Evolutionary conservation across 2,888 invertebrate species (phyloP).

Genomic region (Cataglyphis rosenhaueri): DNA sequence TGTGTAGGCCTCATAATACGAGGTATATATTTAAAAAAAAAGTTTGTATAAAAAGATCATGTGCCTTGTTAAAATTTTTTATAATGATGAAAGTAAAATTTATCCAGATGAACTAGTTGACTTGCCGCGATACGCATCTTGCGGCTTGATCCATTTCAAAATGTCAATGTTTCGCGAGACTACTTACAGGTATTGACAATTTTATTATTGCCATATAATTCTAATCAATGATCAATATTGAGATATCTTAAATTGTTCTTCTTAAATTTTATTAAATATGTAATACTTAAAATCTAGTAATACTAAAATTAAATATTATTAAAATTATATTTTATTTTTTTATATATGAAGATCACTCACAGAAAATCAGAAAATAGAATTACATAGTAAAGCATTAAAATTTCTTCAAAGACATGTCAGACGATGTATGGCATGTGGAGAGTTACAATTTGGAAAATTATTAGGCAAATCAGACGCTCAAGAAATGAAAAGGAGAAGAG

Average conservation of each 20-base stretch:
- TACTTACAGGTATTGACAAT: slow-evolving; percentile 86
- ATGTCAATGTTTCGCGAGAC: slow-evolving; percentile 87
- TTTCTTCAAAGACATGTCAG: slow-evolving; percentile 88
- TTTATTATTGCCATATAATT: slow-evolving; percentile 5
- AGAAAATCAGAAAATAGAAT: slow-evolving; percentile 88
- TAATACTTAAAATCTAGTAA: neutral
- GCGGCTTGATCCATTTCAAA: slow-evolving; percentile 88
- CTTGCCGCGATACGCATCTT: slow-evolving; percentile 88
- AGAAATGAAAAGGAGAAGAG: slow-evolving; percentile 49
- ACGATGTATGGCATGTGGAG: slow-evolving; percentile 87
- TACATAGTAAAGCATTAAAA: slow-evolving; percentile 87
- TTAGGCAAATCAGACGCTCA: slow-evolving; percentile 80
- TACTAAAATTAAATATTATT: neutral
- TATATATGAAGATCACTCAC: slow-evolving; percentile 86
- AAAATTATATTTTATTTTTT: neutral
- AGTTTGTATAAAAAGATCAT: neutral
- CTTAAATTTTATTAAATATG: neutral
- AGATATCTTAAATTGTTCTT: neutral
- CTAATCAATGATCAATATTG: neutral
- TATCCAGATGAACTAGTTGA: slow-evolving; percentile 86
- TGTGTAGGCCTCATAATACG: slow-evolving; percentile 84
- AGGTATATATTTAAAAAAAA: slow-evolving; percentile 66
- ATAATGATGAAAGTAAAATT: slow-evolving; percentile 56
- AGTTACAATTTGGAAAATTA: slow-evolving; percentile 87
- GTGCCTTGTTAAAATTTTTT: neutral